phyloP scores from a whole-genome alignment of 1,140 invertebrate genomes.

The Diorhabda carinulata region DNA sequence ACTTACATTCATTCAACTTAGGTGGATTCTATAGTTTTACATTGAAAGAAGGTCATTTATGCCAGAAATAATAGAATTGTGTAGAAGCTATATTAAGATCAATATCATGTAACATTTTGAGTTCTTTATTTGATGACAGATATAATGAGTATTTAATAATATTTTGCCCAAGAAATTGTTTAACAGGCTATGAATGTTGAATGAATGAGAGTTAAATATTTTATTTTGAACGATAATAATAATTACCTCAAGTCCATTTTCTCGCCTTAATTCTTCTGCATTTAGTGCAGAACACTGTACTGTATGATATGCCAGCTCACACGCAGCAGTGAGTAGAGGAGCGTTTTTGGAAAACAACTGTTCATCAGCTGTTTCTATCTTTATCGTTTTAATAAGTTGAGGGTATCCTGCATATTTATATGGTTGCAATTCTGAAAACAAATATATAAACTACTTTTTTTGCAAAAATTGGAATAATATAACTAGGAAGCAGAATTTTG shows the following conservation, averaged over 20 bases:
- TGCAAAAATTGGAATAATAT: too few relatives aligned
- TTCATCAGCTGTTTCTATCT: slow-evolving; percentile 90
- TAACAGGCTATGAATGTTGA: not conserved
- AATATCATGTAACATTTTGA: not conserved
- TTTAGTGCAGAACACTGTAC: slow-evolving; percentile 95
- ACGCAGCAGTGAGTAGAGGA: slow-evolving; percentile 82
- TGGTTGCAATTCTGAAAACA: slow-evolving; percentile 74
- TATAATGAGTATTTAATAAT: not conserved
- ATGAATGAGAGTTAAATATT: not conserved
- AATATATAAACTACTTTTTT: too few relatives aligned
- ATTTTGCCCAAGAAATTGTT: not conserved
- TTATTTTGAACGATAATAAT: not conserved
- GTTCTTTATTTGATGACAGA: not conserved
- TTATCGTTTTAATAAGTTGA: slow-evolving; percentile 94
- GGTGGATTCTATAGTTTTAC: too few relatives aligned
- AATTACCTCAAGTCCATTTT: slow-evolving; percentile 82
- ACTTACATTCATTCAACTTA: too few relatives aligned
- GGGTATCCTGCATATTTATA: slow-evolving; percentile 99
- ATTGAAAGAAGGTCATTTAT: too few relatives aligned
- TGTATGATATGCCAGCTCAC: slow-evolving; percentile 94
- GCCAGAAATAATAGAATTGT: too few relatives aligned
- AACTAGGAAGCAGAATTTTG: too few relatives aligned
- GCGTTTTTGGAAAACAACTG: slow-evolving; percentile 86
- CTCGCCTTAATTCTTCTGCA: slow-evolving; percentile 92
- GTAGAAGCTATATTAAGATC: too few relatives aligned